Percentiles rank a stretch among this genome's conserved stretches.
phyloP scores from a whole-genome alignment of 2,797 vertebrate genomes.

The Eulemur mongoz region DNA sequence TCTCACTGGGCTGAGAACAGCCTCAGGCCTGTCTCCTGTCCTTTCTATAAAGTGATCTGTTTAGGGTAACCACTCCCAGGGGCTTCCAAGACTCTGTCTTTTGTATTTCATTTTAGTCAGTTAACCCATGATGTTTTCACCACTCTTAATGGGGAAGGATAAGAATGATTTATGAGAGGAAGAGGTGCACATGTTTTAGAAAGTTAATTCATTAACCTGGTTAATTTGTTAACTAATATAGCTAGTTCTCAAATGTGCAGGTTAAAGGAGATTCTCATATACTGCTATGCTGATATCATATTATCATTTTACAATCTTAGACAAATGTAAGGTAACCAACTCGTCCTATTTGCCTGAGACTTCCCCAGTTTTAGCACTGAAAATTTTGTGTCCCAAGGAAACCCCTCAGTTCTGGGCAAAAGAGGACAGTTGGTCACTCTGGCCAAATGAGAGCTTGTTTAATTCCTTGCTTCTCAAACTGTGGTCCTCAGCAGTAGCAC shows the following conservation, averaged over 20 bases:
- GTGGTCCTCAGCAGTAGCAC: background rate
- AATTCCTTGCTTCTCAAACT: background rate
- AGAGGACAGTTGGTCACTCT: background rate
- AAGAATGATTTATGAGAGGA: background rate
- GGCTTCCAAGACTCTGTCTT: background rate
- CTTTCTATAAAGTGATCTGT: background rate
- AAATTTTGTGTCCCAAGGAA: background rate
- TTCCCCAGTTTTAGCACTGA: background rate
- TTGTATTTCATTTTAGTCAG: background rate
- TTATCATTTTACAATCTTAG: background rate
- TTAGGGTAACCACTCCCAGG: background rate
- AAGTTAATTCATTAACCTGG: background rate
- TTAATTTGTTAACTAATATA: background rate
- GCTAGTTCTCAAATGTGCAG: background rate
- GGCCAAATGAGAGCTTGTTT: background rate
- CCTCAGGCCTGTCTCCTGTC: background rate
- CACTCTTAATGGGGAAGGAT: background rate
- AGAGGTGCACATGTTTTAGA: background rate
- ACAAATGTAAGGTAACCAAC: background rate
- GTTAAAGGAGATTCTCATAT: background rate
- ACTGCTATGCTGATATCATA: background rate
- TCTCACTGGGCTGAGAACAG: background rate
- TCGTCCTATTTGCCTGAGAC: background rate
- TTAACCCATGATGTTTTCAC: background rate
- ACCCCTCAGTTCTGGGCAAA: background rate